These are phyloP conservation scores for Galagoides demidoff DNA, from an alignment of 2,797 vertebrate genomes.

Conservation along the genomic window DNA sequence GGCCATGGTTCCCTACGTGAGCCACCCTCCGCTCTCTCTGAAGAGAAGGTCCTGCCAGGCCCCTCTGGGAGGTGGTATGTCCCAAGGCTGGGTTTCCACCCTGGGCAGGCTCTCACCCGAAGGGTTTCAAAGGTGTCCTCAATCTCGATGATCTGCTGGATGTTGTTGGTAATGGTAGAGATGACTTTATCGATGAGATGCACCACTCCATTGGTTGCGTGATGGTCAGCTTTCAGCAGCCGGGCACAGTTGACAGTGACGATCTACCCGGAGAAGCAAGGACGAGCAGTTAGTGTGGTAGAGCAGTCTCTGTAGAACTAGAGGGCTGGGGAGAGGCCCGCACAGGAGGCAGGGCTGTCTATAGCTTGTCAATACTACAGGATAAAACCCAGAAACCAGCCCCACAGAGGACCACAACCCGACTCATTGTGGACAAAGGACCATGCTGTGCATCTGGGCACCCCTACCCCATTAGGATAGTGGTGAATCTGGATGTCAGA, in stretches of 20 bases:
- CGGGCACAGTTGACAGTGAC: slow-evolving; percentile 98
- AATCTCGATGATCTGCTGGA: slow-evolving; percentile 92
- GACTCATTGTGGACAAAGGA: too few relatives aligned
- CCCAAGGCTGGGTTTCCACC: neutral
- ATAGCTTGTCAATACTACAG: neutral
- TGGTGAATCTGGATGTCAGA: slow-evolving; percentile 96
- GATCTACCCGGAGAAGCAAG: slow-evolving; percentile 87
- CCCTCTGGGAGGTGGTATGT: neutral
- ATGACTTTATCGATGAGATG: slow-evolving; percentile 98
- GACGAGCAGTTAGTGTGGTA: fast-evolving
- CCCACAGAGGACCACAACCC: fast-evolving
- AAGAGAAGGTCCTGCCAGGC: neutral
- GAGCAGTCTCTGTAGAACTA: neutral
- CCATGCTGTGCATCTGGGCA: fast-evolving
- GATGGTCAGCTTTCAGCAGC: slow-evolving; percentile 96
- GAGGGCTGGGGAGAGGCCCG: neutral
- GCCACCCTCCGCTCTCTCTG: neutral
- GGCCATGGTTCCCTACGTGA: neutral
- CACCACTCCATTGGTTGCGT: slow-evolving; percentile 97
- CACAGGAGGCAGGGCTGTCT: neutral
- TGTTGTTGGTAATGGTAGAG: slow-evolving; percentile 93
- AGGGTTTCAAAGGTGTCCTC: slow-evolving; percentile 96
- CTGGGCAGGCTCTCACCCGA: slow-evolving; percentile 87
- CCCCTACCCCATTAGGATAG: slow-evolving; percentile 95
- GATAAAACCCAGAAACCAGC: neutral